Conservation (phyloP, 2,113 vertebrate genomes). For the Phyllostomus hastatus region DNA sequence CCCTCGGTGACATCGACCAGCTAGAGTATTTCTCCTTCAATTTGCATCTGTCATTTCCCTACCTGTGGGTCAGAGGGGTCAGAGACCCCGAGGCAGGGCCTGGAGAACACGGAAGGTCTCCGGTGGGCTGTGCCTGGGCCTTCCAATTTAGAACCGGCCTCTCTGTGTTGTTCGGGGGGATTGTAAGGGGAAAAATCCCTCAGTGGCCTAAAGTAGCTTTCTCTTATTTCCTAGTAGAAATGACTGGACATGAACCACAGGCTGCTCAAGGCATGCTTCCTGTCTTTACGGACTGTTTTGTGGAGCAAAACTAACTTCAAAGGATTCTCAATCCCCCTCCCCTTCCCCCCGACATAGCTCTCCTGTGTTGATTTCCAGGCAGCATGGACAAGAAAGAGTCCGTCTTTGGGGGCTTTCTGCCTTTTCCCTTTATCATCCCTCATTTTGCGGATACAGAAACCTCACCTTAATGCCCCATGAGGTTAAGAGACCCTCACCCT, state of each 20-base stretch:
- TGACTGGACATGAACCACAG: not conserved
- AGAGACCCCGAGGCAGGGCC: not conserved
- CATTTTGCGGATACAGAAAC: not conserved
- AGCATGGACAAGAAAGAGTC: not conserved
- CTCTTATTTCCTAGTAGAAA: slow-evolving; percentile 30
- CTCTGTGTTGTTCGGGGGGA: not conserved
- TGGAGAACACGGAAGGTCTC: not conserved
- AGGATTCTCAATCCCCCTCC: not conserved
- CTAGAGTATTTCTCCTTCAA: slow-evolving; percentile 41
- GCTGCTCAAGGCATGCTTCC: not conserved
- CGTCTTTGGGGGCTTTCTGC: not conserved
- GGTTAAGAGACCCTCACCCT: not conserved
- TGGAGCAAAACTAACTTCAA: not conserved
- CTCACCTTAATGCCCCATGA: not conserved
- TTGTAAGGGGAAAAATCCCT: not conserved
- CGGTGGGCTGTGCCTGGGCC: not conserved
- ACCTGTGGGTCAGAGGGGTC: slow-evolving; percentile 23
- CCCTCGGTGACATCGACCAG: slow-evolving; percentile 34
- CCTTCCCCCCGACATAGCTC: no score
- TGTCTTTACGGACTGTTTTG: not conserved
- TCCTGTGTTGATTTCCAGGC: not conserved
- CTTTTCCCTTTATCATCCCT: not conserved
- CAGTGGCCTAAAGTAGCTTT: not conserved
- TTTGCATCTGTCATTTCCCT: slow-evolving; percentile 61
- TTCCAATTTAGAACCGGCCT: not conserved